Base-by-base conservation (phyloP, 2,113 vertebrate genomes). In the Carassius carassius region DNA sequence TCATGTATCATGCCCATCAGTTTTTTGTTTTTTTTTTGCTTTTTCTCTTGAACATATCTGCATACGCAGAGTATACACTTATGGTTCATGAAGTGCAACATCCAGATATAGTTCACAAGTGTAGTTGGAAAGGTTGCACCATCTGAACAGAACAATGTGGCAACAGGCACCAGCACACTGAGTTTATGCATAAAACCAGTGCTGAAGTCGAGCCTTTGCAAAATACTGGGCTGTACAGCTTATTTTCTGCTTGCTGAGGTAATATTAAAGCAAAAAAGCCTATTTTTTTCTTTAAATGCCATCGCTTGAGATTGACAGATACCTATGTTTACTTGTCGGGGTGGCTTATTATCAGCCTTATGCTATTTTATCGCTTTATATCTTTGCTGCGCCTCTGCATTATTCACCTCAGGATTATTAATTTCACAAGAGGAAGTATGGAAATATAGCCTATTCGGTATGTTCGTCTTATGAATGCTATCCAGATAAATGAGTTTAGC, bases 401-500 rank as follows among this genome's bases (percentile, higher is more conserved):
- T 69, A 65, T 74, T 74, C 35, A 80, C 13, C n/a, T 25, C 23
- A 44, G n/a, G 37, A 80, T 65, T 29, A 80, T 19, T 29, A 47
- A 63, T 65, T 63, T 60, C 56, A 11, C 56, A 60, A n/a, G 56
- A 58, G 6, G 56, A 19, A 23, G 5, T 35, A 77, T 58, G 29
- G 29, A 12, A 58, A 47, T 78, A 29, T 29, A 29, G 29, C 29
- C 29, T 49, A 65, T 80, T 51, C 9, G 32, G 62, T 56, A 78
- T 77, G 1, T 81, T 69, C 21, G 62, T 35, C 21, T 41, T 56
- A 56, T 11, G 9, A 29, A 69, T 14, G 63, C 79, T 37, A 3
- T 51, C 17, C 62, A 51, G 79, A 67, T 82, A 72, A 72, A 82
- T 72, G 81, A 73, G 21, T 44, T 82, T 72, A 56, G 19, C 67